Evolutionary conservation across 2,113 vertebrate species (phyloP), one percentile per base, ranked within the genome.

Genomic region (Menura novaehollandiae): DNA sequence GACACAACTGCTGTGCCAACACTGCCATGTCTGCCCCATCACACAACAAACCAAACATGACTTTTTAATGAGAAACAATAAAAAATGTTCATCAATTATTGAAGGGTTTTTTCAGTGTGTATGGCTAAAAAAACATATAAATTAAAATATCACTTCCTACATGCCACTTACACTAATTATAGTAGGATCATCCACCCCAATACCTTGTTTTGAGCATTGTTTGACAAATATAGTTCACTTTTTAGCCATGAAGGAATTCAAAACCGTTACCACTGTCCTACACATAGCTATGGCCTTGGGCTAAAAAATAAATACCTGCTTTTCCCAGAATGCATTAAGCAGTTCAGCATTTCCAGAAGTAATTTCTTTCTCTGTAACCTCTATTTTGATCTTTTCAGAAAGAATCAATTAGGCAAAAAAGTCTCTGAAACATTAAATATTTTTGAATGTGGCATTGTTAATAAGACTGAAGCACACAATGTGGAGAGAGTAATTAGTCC

Each of bases 61-160:
- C 85, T 97, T 97, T 97, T 98, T 97, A 84, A 98, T 97, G 91
- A 98, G 93, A 95, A 95, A 96, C 76, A 92, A 95, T 95, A 96
- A 94, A 95, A 97, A 88, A 77, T 43, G 20, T 12, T 95, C 84
- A 97, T 98, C 89, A 96, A 97, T 97, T 97, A 98, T 97, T 98
- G 35, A 98, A 79, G 72, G 35, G 75, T 68, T 88, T 63, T 94
- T 95, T 87, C 49, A 72, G 32, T 71, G 77, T 15, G 67, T 37
- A 73, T 18, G 51, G 87, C 41, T 83, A 39, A 79, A 72, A 84
- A 76, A 85, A 6, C 19, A 28, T 6, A 72, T 9, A 67, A 24
- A 71, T 10, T 8, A 89, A 95, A 73, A 58, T 49, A 39, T 62
- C 11, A 46, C 90, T 56, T 85, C 41, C 39, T 84, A 75, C 11